phyloP scores from a whole-genome alignment of 2,888 invertebrate species.

The Andrena haemorrhoa region DNA sequence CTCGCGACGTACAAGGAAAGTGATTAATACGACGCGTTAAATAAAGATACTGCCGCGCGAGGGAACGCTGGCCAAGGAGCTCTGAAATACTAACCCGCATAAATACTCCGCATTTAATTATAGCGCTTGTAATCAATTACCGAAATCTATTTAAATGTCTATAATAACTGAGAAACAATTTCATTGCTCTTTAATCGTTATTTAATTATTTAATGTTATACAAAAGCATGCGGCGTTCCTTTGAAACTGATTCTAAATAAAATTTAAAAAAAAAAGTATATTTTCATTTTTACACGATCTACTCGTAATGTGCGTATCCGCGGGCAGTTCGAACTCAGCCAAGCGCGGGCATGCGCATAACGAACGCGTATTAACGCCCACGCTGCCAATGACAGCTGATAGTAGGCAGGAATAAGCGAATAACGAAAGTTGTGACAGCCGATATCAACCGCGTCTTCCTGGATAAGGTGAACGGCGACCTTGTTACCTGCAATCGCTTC shows the following conservation, averaged over 20 bases:
- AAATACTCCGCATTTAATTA: conserved; percentile 19
- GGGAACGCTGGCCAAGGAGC: neutral
- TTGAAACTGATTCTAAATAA: no score
- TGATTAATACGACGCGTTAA: conserved; percentile 52
- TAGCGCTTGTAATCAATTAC: no score
- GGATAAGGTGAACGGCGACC: conserved; percentile 65
- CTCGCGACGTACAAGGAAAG: conserved; percentile 27
- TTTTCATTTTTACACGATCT: neutral
- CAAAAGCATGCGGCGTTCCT: no score
- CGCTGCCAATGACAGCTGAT: conserved; percentile 54
- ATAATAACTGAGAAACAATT: neutral
- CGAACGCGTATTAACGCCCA: neutral
- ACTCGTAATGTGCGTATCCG: neutral
- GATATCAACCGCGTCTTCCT: conserved; percentile 56
- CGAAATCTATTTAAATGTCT: neutral
- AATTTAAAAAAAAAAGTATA: neutral
- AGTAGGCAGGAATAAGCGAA: conserved; percentile 39
- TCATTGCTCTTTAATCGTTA: no score
- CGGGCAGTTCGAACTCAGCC: neutral
- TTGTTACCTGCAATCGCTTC: conserved; percentile 65
- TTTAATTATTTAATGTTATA: no score
- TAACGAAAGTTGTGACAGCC: conserved; percentile 58
- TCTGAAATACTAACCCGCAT: conserved; percentile 11
- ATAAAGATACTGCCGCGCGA: conserved; percentile 19
- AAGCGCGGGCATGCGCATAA: conserved; percentile 16